Evolutionary conservation across 2,797 vertebrate genomes (phyloP), one percentile per base, ranked within the genome.

Genomic region (Thunnus albacares): DNA sequence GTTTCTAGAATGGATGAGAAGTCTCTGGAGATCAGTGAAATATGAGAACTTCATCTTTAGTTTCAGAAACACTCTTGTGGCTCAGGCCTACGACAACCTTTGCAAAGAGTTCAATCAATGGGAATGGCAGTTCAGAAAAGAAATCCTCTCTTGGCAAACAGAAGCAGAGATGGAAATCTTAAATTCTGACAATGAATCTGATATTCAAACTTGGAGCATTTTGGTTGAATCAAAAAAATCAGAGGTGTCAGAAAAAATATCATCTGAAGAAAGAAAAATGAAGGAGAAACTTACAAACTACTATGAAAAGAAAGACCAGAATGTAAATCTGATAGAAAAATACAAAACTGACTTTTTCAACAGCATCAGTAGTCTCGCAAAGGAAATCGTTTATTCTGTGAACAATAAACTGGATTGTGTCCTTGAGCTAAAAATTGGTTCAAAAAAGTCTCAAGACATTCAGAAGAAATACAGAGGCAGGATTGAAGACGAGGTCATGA

Each of bases 21-120:
- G 92, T 72, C 88, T 96, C 10, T 96, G 94, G 95, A 93, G 60
- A n/a, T 71, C 93, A 14, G 87, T 93, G 0, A 93, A 94, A 63
- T 83, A 85, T 68, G 94, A 94, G 59, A 93, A 93, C 77, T 95
- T 94, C 67, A 89, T 94, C 38, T 95, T 95, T 18, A 95, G 91
- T 51, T 96, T 94, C 68, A 91, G 89, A 75, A 95, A 95, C 81
- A 92, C 56, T 14, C 90, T 95, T 6, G 87, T 94, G 5, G 93
- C 93, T 6, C 68, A 93, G 2, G 93, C 92, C 0, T 95, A 95
- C 20, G 75, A 86, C 28, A 90, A 86, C 17, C 73, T 95, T 7
- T 90, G 86, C 8, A 75, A 80, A 22, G 90, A 90, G 45, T 93
- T 85, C 68, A 80, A 1, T 20, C 15, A 87, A 0, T 93, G 93